phyloP scores from a whole-genome alignment of 2,797 vertebrate species.

The Enteromius argenteus region DNA sequence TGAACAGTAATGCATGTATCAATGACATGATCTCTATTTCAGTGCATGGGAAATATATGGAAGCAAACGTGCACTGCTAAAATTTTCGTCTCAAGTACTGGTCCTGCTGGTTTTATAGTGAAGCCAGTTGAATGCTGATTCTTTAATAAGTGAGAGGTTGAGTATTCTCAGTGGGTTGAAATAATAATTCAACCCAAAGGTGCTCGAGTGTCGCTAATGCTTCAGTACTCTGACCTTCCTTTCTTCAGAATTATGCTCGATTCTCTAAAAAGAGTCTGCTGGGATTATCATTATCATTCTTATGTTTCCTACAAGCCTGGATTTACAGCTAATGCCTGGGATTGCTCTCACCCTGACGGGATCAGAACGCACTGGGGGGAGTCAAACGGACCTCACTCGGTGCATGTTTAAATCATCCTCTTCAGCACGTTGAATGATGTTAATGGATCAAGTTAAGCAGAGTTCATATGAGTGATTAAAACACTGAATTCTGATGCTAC shows the following conservation, averaged over 20 bases:
- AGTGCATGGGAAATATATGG: background rate
- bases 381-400: background rate
- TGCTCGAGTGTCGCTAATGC: background rate
- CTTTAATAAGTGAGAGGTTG: background rate
- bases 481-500: background rate
- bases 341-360: conserved; percentile 16
- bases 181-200: conserved; percentile 20
- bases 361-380: background rate
- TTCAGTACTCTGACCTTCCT: conserved; percentile 11
- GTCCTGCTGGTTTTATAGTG: background rate
- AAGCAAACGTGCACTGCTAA: background rate
- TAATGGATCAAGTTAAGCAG: background rate
- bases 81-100: background rate
- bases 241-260: background rate
- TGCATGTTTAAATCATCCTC: conserved; percentile 3
- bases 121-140: background rate
- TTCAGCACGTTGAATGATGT: background rate
- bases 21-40: background rate
- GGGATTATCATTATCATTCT: conserved; percentile 25
- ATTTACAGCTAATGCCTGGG: conserved; percentile 20
- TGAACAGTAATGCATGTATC: background rate
- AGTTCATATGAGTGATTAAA: conserved; percentile 1
- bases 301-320: conserved; percentile 7
- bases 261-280: conserved; percentile 17
- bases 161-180: conserved; percentile 3